Evolutionary conservation across 2,113 vertebrate species (phyloP).

Genomic region (Carettochelys insculpta): DNA sequence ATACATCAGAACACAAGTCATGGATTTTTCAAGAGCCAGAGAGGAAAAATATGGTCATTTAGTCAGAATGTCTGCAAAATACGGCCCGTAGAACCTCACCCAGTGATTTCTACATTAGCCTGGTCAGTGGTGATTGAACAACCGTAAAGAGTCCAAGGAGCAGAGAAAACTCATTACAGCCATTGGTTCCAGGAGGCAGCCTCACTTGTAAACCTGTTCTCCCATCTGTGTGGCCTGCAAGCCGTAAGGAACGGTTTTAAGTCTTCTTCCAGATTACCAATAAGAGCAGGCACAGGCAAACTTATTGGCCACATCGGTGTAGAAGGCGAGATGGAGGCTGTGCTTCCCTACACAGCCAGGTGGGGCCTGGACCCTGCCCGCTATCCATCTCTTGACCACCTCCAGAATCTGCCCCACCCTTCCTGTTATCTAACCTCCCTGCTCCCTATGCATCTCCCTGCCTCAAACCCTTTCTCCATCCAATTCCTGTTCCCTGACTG

Average conservation of each 20-base stretch:
- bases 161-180: background rate
- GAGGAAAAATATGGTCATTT: background rate
- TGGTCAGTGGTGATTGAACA: background rate
- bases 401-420: too few species aligned
- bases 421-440: too few species aligned
- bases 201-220: background rate
- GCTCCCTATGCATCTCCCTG: too few species aligned
- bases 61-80: background rate
- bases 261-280: conserved; percentile 60
- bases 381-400: too few species aligned
- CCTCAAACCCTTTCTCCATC: too few species aligned
- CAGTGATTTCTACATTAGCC: background rate
- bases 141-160: background rate
- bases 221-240: conserved; percentile 27
- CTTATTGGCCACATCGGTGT: too few species aligned
- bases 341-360: too few species aligned
- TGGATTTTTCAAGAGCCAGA: background rate
- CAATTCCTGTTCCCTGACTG: too few species aligned
- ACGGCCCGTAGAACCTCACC: background rate
- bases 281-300: background rate
- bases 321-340: too few species aligned
- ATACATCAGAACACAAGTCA: background rate
- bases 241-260: conserved; percentile 60
- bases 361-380: too few species aligned
- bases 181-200: background rate